Evolutionary conservation across 2,888 invertebrate genomes (phyloP), one percentile per base, ranked within the genome.

Genomic region (Plusia festucae): DNA sequence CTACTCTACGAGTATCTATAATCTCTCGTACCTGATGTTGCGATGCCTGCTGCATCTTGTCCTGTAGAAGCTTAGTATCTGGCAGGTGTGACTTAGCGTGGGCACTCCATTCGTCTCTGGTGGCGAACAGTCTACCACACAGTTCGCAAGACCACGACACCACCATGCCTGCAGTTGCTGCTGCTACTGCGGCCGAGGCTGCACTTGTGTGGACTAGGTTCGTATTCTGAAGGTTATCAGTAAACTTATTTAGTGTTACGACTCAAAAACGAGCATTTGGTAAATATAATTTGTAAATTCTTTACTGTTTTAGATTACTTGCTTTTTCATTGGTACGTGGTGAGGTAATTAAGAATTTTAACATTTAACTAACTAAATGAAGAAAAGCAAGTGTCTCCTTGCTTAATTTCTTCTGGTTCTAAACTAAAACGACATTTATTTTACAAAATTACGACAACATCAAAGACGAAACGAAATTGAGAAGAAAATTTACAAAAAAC

Each of bases 91-190:
- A 96, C 93, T 97, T 96, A 63, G 97, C 97, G 85, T 97, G 97
- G 27, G 97, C 96, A 68, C 96, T 97, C 97, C 97, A 97, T 85
- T 97, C 97, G 84, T 97, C 97, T 72, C 97, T 94, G 22, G 96
- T 97, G 7, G 97, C 96, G 86, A 97, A 96, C 88, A 97, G 95
- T 74, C 97, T 92, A 0, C 97, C 97, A 78, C 97, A 97, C 32
- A 97, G 92, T 87, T 97, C 97, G 82, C 97, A 97, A 1, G 97
- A 96, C 97, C 97, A 97, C 73, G 97, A 97, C 56, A 97, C 95
- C 63, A 95, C 95, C 95, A 95, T 95, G 20, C 95, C 95, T 0
- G 94, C 94, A 0, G 94, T 93, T 0, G 93, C 94, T 0, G 93
- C 93, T 3, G 93, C 92, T 32, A 94, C 93, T 73, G 95, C 89